Percentiles rank a stretch among this genome's conserved stretches.
Evolutionary conservation across 2,797 vertebrate genomes (phyloP).

Genomic region (Fistularia tabacaria): DNA sequence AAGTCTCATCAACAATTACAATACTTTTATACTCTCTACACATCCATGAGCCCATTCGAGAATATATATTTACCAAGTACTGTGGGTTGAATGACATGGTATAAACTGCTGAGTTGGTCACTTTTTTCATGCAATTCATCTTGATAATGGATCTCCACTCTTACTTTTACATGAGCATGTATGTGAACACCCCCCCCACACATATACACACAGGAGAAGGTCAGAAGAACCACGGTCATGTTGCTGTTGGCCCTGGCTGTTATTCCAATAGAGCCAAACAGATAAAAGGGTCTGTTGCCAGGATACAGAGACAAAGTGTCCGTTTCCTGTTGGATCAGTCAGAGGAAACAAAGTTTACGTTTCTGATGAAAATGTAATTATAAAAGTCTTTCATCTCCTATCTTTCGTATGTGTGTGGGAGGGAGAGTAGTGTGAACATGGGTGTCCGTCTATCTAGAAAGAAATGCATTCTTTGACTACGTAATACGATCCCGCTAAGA

Average conservation of each 20-base stretch:
- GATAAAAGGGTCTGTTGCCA: slow-evolving; percentile 50
- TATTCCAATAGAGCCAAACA: slow-evolving; percentile 44
- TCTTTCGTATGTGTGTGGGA: slow-evolving; percentile 4
- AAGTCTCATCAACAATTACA: no score
- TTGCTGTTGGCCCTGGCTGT: slow-evolving; percentile 41
- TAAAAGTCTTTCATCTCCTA: slow-evolving; percentile 27
- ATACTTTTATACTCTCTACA: no score
- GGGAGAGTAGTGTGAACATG: slow-evolving; percentile 6
- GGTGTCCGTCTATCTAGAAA: slow-evolving; percentile 10
- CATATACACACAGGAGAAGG: slow-evolving; percentile 20
- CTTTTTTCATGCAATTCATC: no score
- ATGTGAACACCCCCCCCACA: slow-evolving; percentile 21
- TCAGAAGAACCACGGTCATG: slow-evolving; percentile 4
- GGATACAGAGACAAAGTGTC: slow-evolving; percentile 52
- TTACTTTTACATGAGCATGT: no score
- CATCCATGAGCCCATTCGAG: no score
- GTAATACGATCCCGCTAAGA: slow-evolving; percentile 38
- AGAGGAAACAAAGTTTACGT: slow-evolving; percentile 46
- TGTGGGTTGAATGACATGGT: no score
- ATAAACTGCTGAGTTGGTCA: no score
- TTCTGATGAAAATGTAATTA: slow-evolving; percentile 58
- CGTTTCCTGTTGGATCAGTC: slow-evolving; percentile 61
- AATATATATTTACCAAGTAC: no score
- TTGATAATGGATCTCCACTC: no score
- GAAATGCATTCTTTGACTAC: slow-evolving; percentile 40